Evolutionary conservation across 1,140 invertebrate genomes (phyloP).

Genomic region (Zaprionus camerounensis): DNA sequence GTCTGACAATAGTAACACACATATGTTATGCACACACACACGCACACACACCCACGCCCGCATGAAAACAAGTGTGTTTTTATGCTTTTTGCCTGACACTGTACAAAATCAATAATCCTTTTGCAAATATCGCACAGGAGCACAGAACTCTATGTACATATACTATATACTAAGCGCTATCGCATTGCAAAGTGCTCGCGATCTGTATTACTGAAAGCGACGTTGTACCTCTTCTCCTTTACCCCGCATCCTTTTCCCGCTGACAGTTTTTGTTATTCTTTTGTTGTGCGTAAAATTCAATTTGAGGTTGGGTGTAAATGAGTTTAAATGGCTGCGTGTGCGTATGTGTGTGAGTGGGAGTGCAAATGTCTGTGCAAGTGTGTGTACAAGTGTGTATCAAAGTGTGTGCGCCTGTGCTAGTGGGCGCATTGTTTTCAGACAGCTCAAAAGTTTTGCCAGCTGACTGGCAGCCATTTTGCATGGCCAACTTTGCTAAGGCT

Average conservation of each 20-base stretch:
- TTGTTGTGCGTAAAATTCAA: slow-evolving; percentile 70
- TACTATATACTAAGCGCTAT: slow-evolving; percentile 62
- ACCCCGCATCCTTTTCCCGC: not conserved
- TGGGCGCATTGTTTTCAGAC: slow-evolving; percentile 52
- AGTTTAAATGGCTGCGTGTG: slow-evolving; percentile 10
- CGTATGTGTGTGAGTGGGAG: slow-evolving; percentile 13
- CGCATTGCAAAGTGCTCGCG: slow-evolving; percentile 37
- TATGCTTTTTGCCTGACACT: slow-evolving; percentile 17
- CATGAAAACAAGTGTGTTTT: slow-evolving; percentile 20
- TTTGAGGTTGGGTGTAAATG: slow-evolving; percentile 56
- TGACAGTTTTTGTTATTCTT: slow-evolving; percentile 37
- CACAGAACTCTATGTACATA: slow-evolving; percentile 20
- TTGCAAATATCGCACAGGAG: slow-evolving; percentile 42
- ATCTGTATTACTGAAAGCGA: slow-evolving; percentile 28
- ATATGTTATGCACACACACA: not conserved
- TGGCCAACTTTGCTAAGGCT: slow-evolving; percentile 16
- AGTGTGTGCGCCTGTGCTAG: slow-evolving; percentile 1
- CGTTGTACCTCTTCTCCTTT: not conserved
- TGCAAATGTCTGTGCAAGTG: slow-evolving; percentile 22
- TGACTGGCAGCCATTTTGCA: slow-evolving; percentile 50
- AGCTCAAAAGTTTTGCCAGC: slow-evolving; percentile 56
- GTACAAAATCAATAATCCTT: slow-evolving; percentile 70
- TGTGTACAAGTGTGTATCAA: not conserved
- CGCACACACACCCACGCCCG: not conserved
- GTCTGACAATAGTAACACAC: slow-evolving; percentile 29